Evolutionary conservation across 1,140 invertebrate species (phyloP), one percentile per base, ranked within the genome.

Genomic region (Drosophila baimaii): DNA sequence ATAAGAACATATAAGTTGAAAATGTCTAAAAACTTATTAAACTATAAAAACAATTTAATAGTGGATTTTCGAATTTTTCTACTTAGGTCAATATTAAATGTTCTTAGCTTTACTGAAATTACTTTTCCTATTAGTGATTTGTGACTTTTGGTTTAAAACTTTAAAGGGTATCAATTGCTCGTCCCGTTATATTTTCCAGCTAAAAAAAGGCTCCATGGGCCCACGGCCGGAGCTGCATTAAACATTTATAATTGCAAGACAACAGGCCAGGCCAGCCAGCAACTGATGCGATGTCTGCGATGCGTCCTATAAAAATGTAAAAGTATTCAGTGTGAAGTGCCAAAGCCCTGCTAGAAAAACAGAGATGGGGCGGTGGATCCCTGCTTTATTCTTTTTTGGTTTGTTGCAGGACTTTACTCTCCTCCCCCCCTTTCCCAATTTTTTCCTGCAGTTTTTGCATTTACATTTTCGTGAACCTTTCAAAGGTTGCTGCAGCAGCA

Each of bases 181-280:
- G 46, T 29, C 1, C n/a, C 21, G 46, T 9, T 47, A 25, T 57
- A n/a, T 51, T 65, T 29, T 21, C 62, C 44, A 41, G 21, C 44
- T 51, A 8, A 19, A 62, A 68, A 55, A 65, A 17, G 13, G 29
- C 27, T 37, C 31, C 59, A 23, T 23, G 47, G 15, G 10, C 33
- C 51, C 64, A 47, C 31, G 56, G 29, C 57, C 33, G 35, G 44
- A 52, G 59, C 65, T 27, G 41, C 80, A 88, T 88, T 83, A 88
- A 89, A 88, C 77, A 88, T 88, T 84, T 88, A 88, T 89, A 88
- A 88, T 89, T 88, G 78, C 84, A 83, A 74, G 74, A 81, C 64
- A 66, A 82, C 64, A 78, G 51, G 51, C 31, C 31, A 23, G 51
- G 59, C 51, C 72, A 54, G 52, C 46, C 13, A 37, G 44, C 39